Evolutionary conservation across 1,140 invertebrate species (phyloP).

Genomic region (Hydropsyche tenuis): DNA sequence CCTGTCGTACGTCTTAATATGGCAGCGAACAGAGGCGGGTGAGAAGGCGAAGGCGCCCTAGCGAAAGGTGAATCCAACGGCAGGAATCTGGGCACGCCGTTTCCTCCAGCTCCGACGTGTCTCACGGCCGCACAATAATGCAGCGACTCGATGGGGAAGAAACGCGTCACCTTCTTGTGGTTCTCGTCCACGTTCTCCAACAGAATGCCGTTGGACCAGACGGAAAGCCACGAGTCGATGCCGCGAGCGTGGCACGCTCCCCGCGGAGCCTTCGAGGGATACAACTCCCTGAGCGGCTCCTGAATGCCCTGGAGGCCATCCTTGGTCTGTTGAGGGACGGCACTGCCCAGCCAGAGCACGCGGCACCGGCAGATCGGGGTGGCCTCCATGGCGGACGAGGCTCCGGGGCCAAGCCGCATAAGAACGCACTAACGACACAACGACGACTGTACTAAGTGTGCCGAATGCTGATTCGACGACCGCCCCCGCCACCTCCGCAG

Average conservation of each 20-base stretch:
- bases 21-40: conserved; percentile 96
- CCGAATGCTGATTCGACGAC: conserved; percentile 22
- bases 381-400: conserved; percentile 64
- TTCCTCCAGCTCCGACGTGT: conserved; percentile 72
- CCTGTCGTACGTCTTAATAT: conserved; percentile 94
- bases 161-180: conserved; percentile 91
- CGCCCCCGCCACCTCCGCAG: conserved; percentile 23
- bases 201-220: conserved; percentile 95
- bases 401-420: conserved; percentile 9
- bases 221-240: conserved; percentile 96
- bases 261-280: conserved; percentile 76
- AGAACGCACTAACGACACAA: conserved; percentile 42
- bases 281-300: conserved; percentile 94
- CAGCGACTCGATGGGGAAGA: conserved; percentile 95
- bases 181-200: conserved; percentile 97
- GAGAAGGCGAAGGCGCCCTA: conserved; percentile 80
- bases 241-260: conserved; percentile 83
- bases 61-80: conserved; percentile 96
- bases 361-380: conserved; percentile 95
- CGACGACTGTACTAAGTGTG: conserved; percentile 41
- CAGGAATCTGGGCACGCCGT: conserved; percentile 83
- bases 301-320: conserved; percentile 98
- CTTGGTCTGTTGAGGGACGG: conserved; percentile 96
- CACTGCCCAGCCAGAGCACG: conserved; percentile 97
- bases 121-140: conserved; percentile 98